These are phyloP conservation scores for Excalfactoria chinensis DNA, from an alignment of 2,113 vertebrate genomes.

Conservation along the genomic window DNA sequence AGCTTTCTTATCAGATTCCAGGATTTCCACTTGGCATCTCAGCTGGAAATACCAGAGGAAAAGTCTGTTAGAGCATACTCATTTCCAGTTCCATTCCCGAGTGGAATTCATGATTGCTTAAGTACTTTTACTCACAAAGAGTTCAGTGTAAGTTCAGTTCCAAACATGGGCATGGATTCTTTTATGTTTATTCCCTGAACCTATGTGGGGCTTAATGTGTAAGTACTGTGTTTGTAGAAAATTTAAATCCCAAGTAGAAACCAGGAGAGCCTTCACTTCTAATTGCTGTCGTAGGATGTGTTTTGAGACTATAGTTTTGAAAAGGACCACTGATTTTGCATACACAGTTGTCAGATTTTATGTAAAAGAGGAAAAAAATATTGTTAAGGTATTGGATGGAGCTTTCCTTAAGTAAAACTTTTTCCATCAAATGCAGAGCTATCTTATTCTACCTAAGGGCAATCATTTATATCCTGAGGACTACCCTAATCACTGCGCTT, in stretches of 20 bases:
- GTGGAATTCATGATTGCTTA: slow-evolving; percentile 33
- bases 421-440: background rate
- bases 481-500: background rate
- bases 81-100: slow-evolving; percentile 24
- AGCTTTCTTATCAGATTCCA: slow-evolving; percentile 42
- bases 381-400: background rate
- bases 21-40: slow-evolving; percentile 49
- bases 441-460: background rate
- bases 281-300: background rate
- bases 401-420: background rate
- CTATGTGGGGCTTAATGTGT: background rate
- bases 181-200: background rate
- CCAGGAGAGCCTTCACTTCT: background rate
- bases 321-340: accelerated
- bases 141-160: slow-evolving; percentile 32
- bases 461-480: background rate
- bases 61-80: background rate
- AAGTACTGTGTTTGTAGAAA: background rate
- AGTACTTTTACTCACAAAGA: background rate
- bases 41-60: slow-evolving; percentile 56
- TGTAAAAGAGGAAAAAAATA: background rate
- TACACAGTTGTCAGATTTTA: background rate
- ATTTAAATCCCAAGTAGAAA: background rate
- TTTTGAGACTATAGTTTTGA: background rate
- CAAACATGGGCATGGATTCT: background rate